Evolutionary conservation across 1,140 invertebrate genomes (phyloP).

Genomic region (Cephus cinctus): DNA sequence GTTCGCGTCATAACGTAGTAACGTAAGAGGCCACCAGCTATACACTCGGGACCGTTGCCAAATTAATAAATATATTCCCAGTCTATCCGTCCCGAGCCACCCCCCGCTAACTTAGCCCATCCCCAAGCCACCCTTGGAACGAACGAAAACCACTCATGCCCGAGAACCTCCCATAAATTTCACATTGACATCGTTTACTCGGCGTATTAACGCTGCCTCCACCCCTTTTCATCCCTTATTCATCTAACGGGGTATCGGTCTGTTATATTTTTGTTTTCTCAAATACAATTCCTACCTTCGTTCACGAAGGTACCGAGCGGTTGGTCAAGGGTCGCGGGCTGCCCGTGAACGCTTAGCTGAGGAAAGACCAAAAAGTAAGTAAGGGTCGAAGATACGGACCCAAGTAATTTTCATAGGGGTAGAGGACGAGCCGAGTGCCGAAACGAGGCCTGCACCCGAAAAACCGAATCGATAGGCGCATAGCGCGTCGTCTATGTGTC

Average conservation of each 20-base stretch:
- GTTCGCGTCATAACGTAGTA: constrained; percentile 55
- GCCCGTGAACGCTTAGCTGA: too few species aligned
- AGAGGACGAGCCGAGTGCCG: constrained; percentile 25
- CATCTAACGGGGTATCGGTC: too few species aligned
- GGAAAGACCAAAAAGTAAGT: constrained; percentile 13
- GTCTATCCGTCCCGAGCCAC: constrained; percentile 33
- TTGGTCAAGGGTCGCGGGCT: too few species aligned
- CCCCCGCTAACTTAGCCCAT: neutral
- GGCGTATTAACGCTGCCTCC: too few species aligned
- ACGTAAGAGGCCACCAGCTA: constrained; percentile 40
- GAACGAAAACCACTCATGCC: constrained; percentile 1
- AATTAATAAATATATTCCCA: constrained; percentile 57
- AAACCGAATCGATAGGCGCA: constrained; percentile 54
- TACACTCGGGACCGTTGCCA: constrained; percentile 50
- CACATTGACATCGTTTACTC: constrained; percentile 33
- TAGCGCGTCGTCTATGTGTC: constrained; percentile 20
- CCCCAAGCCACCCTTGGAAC: neutral
- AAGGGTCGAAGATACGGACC: constrained; percentile 12
- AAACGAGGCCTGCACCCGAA: constrained; percentile 49
- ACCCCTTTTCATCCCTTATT: too few species aligned
- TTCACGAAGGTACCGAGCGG: constrained; percentile 28
- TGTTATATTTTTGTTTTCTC: neutral
- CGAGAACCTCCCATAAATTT: constrained; percentile 35
- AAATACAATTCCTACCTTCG: too few species aligned
- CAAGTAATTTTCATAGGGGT: constrained; percentile 1